A percentile compares a stretch with the other conserved stretches of the same genome.
Evolutionary conservation across 2,113 vertebrate genomes (phyloP).

Genomic region (Dunckerocampus dactyliophorus): DNA sequence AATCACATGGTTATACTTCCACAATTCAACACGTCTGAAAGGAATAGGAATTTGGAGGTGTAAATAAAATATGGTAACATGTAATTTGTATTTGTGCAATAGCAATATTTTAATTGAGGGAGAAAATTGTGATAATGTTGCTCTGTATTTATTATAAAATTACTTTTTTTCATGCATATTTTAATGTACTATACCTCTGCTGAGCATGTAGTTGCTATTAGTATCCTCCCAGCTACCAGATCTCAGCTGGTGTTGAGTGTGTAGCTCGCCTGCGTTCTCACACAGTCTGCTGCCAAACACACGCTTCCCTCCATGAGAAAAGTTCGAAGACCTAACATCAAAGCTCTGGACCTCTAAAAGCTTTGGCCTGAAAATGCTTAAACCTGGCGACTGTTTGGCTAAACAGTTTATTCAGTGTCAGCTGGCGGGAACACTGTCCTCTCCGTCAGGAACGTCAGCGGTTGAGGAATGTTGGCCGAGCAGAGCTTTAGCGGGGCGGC

Average conservation of each 20-base stretch:
- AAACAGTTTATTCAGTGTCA: constrained; percentile 72
- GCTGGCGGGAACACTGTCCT: constrained; percentile 54
- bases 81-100: neutral
- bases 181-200: neutral
- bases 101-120: neutral
- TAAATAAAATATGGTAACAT: neutral
- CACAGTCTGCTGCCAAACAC: constrained; percentile 34
- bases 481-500: constrained; percentile 22
- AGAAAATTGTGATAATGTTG: neutral
- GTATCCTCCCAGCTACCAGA: constrained; percentile 43
- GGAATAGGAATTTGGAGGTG: too few relatives aligned
- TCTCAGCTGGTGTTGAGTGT: constrained; percentile 30
- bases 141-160: neutral
- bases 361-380: constrained; percentile 63
- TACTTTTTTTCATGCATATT: neutral
- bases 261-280: constrained; percentile 20
- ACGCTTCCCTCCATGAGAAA: constrained; percentile 52
- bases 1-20: too few relatives aligned
- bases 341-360: constrained; percentile 66
- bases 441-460: constrained; percentile 38
- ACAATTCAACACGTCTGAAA: too few relatives aligned
- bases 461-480: constrained; percentile 57
- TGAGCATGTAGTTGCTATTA: neutral
- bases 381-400: constrained; percentile 65
- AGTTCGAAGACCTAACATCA: constrained; percentile 58